phyloP scores from a whole-genome alignment of 2,888 invertebrate species.

The Mythimna impura region DNA sequence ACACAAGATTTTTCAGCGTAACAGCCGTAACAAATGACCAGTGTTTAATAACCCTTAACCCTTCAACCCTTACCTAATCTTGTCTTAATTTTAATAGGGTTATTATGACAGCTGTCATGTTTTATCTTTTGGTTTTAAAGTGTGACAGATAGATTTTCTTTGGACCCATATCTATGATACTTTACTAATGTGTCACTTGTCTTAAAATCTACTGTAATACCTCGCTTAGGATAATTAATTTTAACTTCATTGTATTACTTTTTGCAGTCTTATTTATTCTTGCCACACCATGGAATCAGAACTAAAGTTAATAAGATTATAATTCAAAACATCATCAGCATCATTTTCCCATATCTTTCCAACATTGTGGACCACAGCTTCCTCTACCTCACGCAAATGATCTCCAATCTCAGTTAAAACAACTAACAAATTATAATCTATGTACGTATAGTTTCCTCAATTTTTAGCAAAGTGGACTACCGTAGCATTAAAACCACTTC shows the following conservation, averaged over 20 bases:
- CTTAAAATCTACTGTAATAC: not conserved
- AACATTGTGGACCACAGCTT: not conserved
- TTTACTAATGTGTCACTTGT: slow-evolving; percentile 4
- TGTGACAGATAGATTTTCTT: slow-evolving; percentile 45
- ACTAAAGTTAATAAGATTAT: not conserved
- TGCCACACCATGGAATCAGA: too few species aligned
- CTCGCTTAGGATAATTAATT: not conserved
- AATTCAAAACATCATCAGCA: too few species aligned
- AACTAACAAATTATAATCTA: not conserved
- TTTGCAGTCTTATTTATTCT: too few species aligned
- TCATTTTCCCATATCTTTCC: not conserved
- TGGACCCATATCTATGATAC: slow-evolving; percentile 23
- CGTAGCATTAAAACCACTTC: slow-evolving; percentile 36
- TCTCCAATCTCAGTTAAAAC: slow-evolving; percentile 29
- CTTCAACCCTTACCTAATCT: slow-evolving; percentile 63
- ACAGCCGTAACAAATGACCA: slow-evolving; percentile 60
- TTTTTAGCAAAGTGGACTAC: slow-evolving; percentile 7
- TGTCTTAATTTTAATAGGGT: slow-evolving; percentile 64
- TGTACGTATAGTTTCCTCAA: slow-evolving; percentile 16
- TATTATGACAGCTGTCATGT: slow-evolving; percentile 65
- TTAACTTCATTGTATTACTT: not conserved
- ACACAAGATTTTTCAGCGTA: slow-evolving; percentile 42
- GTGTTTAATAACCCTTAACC: slow-evolving; percentile 65
- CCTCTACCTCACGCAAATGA: not conserved
- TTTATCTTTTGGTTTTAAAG: slow-evolving; percentile 49